Percentiles rank a stretch among this genome's conserved stretches.
phyloP scores from a whole-genome alignment of 2,888 invertebrate genomes.

The Candidula unifasciata region DNA sequence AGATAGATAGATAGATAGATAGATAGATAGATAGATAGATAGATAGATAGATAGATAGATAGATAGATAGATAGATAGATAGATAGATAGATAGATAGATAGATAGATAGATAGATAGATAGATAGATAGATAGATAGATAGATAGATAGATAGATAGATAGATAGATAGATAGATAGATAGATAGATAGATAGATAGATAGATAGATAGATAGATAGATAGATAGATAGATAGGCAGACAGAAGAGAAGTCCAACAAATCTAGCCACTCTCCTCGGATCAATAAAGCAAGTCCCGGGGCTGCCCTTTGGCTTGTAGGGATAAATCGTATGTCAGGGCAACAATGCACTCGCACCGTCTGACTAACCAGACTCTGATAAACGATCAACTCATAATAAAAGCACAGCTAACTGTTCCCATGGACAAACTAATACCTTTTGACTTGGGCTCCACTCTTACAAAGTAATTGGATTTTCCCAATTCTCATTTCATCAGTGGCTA shows the following conservation, averaged over 20 bases:
- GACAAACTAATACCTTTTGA: too few relatives aligned
- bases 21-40: conserved; percentile 23
- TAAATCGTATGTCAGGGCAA: too few relatives aligned
- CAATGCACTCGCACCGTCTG: too few relatives aligned
- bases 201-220: conserved; percentile 25
- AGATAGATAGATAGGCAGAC: neutral
- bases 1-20: conserved; percentile 25
- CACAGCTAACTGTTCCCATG: too few relatives aligned
- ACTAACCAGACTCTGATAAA: too few relatives aligned
- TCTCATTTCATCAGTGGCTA: too few relatives aligned
- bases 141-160: conserved; percentile 17
- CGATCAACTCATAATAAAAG: too few relatives aligned
- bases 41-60: conserved; percentile 14
- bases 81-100: conserved; percentile 22
- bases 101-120: conserved; percentile 20
- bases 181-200: conserved; percentile 25
- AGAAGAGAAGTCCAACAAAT: neutral
- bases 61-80: conserved; percentile 23
- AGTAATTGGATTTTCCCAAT: too few relatives aligned
- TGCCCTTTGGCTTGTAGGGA: too few relatives aligned
- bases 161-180: conserved; percentile 24
- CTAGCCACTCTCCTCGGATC: too few relatives aligned
- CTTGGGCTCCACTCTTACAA: too few relatives aligned
- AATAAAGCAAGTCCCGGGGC: too few relatives aligned
- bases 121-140: conserved; percentile 17